Percentiles rank a stretch among this genome's conserved stretches.
Evolutionary conservation across 2,888 invertebrate species (phyloP).

Genomic region (Leptinotarsa rubiginosa): DNA sequence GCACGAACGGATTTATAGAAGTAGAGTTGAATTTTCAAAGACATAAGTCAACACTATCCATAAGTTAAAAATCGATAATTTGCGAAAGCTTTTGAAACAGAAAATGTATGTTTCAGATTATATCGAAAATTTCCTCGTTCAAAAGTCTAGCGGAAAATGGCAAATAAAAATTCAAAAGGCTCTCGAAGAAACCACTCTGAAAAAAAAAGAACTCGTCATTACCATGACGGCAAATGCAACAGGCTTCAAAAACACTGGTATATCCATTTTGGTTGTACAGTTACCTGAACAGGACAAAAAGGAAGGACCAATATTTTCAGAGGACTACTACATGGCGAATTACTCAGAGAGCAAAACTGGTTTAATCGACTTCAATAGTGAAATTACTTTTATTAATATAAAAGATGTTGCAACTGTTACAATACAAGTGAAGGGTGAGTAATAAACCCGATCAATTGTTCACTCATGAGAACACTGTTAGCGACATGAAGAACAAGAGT

Average conservation of each 20-base stretch:
- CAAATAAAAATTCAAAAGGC: background rate
- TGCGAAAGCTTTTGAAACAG: no score
- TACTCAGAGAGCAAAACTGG: slow-evolving; percentile 41
- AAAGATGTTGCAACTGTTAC: slow-evolving; percentile 37
- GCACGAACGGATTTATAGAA: no score
- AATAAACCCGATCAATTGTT: background rate
- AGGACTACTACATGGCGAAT: slow-evolving; percentile 41
- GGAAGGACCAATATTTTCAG: slow-evolving; percentile 42
- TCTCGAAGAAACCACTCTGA: background rate
- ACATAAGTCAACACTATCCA: no score
- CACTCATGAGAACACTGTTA: background rate
- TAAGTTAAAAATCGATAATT: no score
- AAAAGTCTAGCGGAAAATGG: slow-evolving; percentile 4
- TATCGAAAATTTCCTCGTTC: slow-evolving; percentile 10
- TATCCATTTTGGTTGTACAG: background rate
- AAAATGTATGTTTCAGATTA: slow-evolving; percentile 1
- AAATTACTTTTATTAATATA: slow-evolving; percentile 41
- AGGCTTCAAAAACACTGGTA: background rate
- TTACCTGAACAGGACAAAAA: background rate
- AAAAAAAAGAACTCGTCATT: background rate
- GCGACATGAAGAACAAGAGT: background rate
- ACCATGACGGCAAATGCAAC: background rate
- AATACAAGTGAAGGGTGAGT: slow-evolving; percentile 35
- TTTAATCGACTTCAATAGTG: slow-evolving; percentile 40
- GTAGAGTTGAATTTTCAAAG: no score